Base-by-base conservation (phyloP, 1,140 invertebrate genomes). In the Elymnias hypermnestra region DNA sequence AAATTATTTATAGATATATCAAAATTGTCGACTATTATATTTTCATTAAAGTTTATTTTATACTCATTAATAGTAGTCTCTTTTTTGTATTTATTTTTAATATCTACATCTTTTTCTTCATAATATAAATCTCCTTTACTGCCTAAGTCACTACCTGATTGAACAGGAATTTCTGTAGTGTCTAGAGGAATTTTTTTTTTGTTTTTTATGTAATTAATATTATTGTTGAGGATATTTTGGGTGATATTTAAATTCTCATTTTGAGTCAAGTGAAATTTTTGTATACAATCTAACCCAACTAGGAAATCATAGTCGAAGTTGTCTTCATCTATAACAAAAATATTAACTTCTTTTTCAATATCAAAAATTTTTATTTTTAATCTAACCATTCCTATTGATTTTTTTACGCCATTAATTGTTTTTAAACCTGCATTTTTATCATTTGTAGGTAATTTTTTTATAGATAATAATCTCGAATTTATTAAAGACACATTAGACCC, bases 291-390 rank as follows among this genome's bases (percentile, higher is more conserved):
- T n/a, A 33, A 22, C 1, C 41, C 41, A 33, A 33, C 35, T 13
- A 33, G 10, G 18, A 43, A 33, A 18, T 45, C 42, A 35, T 45
- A 45, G 10, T 45, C 5, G 7, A 47, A 53, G 12, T 48, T 53
- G 15, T 38, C 18, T 46, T 12, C 33, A 5, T 26, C 33, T 15
- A 29, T 57, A 46, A 7, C 56, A 28, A 1, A 57, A 40, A 37
- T 48, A 62, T 33, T 53, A 6, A 62, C 46, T 18, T 60, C 18
- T 2, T 57, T 35, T 8, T 47, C 41, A 37, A 63, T 45, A 33
- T 68, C 62, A 17, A 71, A 45, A 13, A 53, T 61, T 22, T 58
- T 63, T 38, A 63, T 44, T 29, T 56, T 58, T 41, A 70, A 29
- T 18, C 10, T 60, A 55, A 47, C 53, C 26, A 60, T 41, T 36